Evolutionary conservation across 2,113 vertebrate species (phyloP).

Genomic region (Hippocampus comes): DNA sequence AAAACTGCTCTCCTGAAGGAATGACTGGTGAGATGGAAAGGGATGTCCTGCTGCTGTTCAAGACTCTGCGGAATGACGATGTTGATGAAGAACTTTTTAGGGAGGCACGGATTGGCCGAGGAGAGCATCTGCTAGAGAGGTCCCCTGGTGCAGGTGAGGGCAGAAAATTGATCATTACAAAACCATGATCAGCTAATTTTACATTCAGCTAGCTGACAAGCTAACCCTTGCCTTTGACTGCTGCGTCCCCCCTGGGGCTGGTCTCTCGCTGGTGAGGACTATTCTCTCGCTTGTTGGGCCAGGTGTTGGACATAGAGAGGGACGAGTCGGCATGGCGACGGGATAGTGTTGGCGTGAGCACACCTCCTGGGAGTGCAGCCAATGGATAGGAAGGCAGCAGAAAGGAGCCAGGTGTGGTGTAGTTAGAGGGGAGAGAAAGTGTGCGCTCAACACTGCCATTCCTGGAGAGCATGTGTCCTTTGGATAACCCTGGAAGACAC

Average conservation of each 20-base stretch:
- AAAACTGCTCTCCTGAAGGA: conserved; percentile 52
- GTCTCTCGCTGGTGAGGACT: conserved; percentile 56
- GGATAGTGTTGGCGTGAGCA: conserved; percentile 70
- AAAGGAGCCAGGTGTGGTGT: conserved; percentile 69
- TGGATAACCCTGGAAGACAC: conserved; percentile 63
- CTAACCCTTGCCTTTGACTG: conserved; percentile 59
- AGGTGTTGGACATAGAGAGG: conserved; percentile 82
- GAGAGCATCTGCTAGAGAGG: conserved; percentile 47
- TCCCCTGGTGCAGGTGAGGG: conserved; percentile 10
- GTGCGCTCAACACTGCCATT: conserved; percentile 72
- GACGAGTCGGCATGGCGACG: conserved; percentile 68
- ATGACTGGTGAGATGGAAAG: conserved; percentile 55
- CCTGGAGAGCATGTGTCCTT: conserved; percentile 65
- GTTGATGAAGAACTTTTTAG: conserved; percentile 70
- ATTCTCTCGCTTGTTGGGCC: conserved; percentile 80
- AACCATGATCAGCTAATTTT: not conserved
- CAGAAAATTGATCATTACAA: not conserved
- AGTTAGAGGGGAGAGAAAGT: conserved; percentile 63
- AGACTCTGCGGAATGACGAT: conserved; percentile 68
- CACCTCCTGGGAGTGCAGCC: conserved; percentile 66
- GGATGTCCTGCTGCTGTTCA: conserved; percentile 70
- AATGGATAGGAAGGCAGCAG: conserved; percentile 83
- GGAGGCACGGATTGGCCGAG: conserved; percentile 69
- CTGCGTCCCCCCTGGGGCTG: conserved; percentile 65
- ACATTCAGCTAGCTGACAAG: not conserved